phyloP scores from a whole-genome alignment of 2,888 invertebrate genomes.

The Tuta absoluta region DNA sequence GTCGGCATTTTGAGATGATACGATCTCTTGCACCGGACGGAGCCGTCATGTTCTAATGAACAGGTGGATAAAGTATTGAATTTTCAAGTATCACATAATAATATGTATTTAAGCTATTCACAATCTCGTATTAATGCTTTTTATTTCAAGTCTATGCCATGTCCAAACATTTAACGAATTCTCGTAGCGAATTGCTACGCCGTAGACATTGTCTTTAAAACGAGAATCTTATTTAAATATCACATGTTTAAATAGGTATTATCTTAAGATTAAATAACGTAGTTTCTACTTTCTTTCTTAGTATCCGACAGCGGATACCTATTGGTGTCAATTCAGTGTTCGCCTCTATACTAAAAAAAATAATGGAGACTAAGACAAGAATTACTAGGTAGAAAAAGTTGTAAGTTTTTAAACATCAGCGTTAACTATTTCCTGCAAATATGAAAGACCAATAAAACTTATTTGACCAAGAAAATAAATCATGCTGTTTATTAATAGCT shows the following conservation, averaged over 20 bases:
- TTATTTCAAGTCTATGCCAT: too few species aligned
- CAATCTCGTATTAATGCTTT: too few species aligned
- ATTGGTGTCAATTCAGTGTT: background rate
- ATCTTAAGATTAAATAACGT: background rate
- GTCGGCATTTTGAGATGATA: slow-evolving; percentile 31
- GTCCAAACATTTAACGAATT: background rate
- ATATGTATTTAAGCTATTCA: too few species aligned
- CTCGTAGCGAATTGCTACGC: background rate
- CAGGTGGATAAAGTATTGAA: background rate
- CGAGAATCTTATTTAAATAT: too few species aligned
- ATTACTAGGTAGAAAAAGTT: background rate
- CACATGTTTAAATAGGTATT: too few species aligned
- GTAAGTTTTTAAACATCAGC: background rate
- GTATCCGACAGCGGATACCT: background rate
- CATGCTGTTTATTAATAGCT: too few species aligned
- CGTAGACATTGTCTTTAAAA: background rate
- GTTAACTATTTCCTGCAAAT: too few species aligned
- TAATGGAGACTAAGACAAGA: background rate
- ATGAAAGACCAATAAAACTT: too few species aligned
- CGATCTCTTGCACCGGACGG: slow-evolving; percentile 14
- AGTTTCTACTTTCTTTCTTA: too few species aligned
- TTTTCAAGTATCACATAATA: too few species aligned
- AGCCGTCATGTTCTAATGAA: background rate
- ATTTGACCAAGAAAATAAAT: too few species aligned
- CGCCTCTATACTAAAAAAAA: background rate